Conservation (phyloP, 2,113 vertebrate species). For the Corythornis madagascariensis region DNA sequence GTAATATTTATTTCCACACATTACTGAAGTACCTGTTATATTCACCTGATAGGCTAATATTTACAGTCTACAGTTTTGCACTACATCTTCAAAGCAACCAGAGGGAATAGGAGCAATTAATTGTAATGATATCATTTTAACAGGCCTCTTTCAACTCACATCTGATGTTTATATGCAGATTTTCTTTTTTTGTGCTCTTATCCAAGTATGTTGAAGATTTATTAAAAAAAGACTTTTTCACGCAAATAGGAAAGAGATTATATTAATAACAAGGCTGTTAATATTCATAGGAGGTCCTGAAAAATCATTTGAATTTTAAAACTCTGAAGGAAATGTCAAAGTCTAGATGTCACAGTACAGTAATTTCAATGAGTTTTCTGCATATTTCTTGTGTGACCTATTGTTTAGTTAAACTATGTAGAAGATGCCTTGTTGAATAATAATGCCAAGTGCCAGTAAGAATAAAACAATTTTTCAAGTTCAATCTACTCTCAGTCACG, state of each 20-base stretch:
- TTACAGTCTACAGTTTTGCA: not conserved
- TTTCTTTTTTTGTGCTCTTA: not conserved
- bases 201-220: accelerated
- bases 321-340: not conserved
- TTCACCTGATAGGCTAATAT: not conserved
- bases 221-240: not conserved
- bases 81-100: not conserved
- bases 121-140: not conserved
- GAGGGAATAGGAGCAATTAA: not conserved
- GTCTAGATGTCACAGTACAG: not conserved
- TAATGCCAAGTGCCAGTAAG: not conserved
- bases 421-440: not conserved
- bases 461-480: not conserved
- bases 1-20: not conserved
- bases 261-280: not conserved
- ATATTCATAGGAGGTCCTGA: not conserved
- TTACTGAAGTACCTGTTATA: not conserved
- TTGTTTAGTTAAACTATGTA: not conserved
- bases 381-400: not conserved
- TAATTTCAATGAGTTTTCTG: not conserved
- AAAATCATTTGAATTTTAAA: not conserved
- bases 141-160: not conserved
- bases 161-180: not conserved
- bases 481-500: slow-evolving; percentile 4
- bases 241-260: not conserved